These are phyloP conservation scores for Sebastes aleutianus DNA, from an alignment of 2,797 vertebrate genomes.

Conservation along the genomic window DNA sequence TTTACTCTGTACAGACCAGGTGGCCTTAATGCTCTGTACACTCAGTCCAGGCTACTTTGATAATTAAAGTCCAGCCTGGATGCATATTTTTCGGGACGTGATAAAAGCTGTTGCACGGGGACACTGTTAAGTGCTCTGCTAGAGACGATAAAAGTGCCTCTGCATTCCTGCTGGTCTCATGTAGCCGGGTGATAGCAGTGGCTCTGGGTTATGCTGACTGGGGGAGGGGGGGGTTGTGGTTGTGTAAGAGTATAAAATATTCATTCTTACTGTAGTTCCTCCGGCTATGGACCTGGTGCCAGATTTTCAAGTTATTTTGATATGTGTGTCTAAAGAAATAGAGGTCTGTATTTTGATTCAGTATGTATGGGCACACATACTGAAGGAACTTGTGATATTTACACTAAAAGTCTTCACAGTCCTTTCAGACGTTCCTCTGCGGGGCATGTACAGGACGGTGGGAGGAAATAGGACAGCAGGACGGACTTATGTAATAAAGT, in stretches of 20 bases:
- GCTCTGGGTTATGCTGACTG: constrained; percentile 14
- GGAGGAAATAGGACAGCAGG: constrained; percentile 32
- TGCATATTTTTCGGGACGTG: constrained; percentile 40
- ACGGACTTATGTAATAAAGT: constrained; percentile 49
- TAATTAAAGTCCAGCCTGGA: constrained; percentile 47
- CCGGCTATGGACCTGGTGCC: not conserved
- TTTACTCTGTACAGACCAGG: constrained; percentile 10
- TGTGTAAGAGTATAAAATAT: constrained; percentile 65
- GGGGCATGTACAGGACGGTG: not conserved
- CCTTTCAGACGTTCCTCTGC: not conserved
- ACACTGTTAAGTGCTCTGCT: constrained; percentile 32
- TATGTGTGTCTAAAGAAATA: not conserved
- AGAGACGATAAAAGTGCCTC: constrained; percentile 47
- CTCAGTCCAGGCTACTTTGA: not conserved
- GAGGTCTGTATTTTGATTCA: not conserved
- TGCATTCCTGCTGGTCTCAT: constrained; percentile 32
- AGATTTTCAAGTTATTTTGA: not conserved
- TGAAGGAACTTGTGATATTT: not conserved
- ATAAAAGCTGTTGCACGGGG: constrained; percentile 33
- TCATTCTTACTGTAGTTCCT: constrained; percentile 26
- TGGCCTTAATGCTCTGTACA: constrained; percentile 15
- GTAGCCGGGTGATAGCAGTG: constrained; percentile 13
- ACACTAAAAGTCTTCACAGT: not conserved
- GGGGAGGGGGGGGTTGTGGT: not conserved
- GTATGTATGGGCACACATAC: constrained; percentile 22